Evolutionary conservation across 37 sponge, comb jelly and placozoan species (phyloP).

Genomic region (Cliona cf. orientalis): DNA sequence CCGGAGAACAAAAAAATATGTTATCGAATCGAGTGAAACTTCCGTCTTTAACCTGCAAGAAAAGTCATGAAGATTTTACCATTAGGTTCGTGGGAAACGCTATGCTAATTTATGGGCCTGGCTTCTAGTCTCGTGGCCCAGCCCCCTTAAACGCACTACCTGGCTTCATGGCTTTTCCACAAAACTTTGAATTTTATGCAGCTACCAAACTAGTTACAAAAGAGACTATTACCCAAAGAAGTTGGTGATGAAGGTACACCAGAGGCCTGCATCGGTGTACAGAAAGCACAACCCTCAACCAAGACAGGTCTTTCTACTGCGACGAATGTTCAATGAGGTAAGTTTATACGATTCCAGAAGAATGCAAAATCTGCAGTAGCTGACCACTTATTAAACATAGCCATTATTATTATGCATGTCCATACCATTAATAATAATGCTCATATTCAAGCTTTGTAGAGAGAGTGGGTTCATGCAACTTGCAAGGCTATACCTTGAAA

Average conservation of each 20-base stretch:
- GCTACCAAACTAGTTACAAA: constrained; percentile 19
- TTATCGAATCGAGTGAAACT: too few relatives aligned
- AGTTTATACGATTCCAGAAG: too few relatives aligned
- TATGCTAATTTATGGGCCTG: too few relatives aligned
- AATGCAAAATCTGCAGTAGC: constrained; percentile 1
- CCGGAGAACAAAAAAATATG: too few relatives aligned
- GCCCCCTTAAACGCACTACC: too few relatives aligned
- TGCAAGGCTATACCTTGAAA: neutral
- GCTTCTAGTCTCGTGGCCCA: too few relatives aligned
- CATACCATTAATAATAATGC: neutral
- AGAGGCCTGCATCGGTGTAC: neutral
- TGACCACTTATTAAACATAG: neutral
- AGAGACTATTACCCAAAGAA: neutral
- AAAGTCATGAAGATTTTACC: too few relatives aligned
- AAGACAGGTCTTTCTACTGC: constrained; percentile 8
- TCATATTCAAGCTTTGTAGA: neutral
- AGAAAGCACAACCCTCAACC: constrained; percentile 27
- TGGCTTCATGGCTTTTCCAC: too few relatives aligned
- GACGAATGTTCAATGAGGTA: neutral
- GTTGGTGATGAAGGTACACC: neutral
- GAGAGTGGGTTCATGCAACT: neutral
- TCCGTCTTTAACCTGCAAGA: too few relatives aligned
- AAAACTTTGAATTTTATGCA: too few relatives aligned
- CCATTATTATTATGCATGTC: neutral
- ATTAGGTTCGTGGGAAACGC: too few relatives aligned